phyloP scores from a whole-genome alignment of 2,888 invertebrate species.

The Rhagonycha lutea region DNA sequence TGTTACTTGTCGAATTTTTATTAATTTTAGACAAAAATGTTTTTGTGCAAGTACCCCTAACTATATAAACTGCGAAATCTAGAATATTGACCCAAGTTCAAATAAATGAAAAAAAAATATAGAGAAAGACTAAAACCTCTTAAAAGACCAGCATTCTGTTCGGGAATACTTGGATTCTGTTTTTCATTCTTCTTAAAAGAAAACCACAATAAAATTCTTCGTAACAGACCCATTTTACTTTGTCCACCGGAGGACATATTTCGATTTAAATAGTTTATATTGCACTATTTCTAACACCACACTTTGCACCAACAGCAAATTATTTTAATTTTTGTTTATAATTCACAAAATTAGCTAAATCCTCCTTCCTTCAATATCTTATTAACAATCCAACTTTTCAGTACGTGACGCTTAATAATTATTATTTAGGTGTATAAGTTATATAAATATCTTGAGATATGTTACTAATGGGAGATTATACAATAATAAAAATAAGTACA shows the following conservation, averaged over 20 bases:
- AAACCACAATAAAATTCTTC: slow-evolving; percentile 38
- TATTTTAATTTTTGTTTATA: background rate
- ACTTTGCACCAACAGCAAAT: slow-evolving; percentile 2
- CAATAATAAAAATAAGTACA: background rate
- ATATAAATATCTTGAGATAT: background rate
- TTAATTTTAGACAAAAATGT: no score
- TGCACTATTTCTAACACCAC: slow-evolving; percentile 5
- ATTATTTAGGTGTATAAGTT: background rate
- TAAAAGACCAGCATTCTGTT: slow-evolving; percentile 47
- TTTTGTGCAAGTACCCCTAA: no score
- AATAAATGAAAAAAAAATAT: background rate
- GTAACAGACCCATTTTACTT: slow-evolving; percentile 33
- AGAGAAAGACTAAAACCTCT: slow-evolving; percentile 38
- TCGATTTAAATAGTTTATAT: background rate
- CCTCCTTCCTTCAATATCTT: background rate
- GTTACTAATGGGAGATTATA: background rate
- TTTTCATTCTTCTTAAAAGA: slow-evolving; percentile 31
- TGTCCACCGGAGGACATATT: slow-evolving; percentile 18
- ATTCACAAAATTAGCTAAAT: background rate
- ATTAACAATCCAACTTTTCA: background rate
- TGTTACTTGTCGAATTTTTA: no score
- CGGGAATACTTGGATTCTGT: slow-evolving; percentile 33
- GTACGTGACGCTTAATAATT: background rate
- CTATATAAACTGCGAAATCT: background rate
- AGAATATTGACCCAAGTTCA: background rate